Evolutionary conservation across 2,888 invertebrate species (phyloP), one percentile per base, ranked within the genome.

Genomic region (Acanthosepion pharaonis): DNA sequence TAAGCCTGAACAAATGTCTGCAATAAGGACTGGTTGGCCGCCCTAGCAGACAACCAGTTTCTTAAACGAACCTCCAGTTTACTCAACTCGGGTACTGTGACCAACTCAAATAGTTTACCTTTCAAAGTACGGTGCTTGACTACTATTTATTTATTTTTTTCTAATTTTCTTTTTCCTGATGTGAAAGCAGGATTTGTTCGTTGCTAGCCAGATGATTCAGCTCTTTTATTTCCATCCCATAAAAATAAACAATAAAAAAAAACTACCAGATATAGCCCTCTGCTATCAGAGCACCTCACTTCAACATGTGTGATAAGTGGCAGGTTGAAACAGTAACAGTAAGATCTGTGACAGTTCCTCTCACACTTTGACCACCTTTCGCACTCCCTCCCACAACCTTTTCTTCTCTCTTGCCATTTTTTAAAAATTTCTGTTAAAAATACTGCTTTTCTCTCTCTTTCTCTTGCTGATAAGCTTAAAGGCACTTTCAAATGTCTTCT

Each of bases 361-460:
- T 33, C n/a, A 11, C 78, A 15, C n/a, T 78, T 33, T n/a, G 3
- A 11, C 15, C n/a, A 33, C 18, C 11, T 78, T 78, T n/a, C 33
- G 78, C 78, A 78, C 78, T 78, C 9, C n/a, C n/a, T 78, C 15
- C 78, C 2, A 2, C 78, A 5, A 33, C 18, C 78, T 78, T 78
- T 8, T 18, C 78, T 78, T 78, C 11, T 78, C 15, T 42, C n/a
- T 15, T n/a, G 3, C n/a, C 55, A 11, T 78, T n/a, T 78, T 78
- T 78, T 78, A 8, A 0, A 6, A 6, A 28, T 78, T 33, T 20
- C 59, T 23, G 23, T 78, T 78, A 78, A 78, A 78, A n/a, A 33
- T 78, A 78, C 78, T n/a, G 78, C 78, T 78, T 78, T 78, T 78
- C 78, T 78, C 78, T 78, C 64, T 64, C 78, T 78, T n/a, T 78